Conservation (phyloP, 2,888 invertebrate genomes). For the Drosophila mulleri region DNA sequence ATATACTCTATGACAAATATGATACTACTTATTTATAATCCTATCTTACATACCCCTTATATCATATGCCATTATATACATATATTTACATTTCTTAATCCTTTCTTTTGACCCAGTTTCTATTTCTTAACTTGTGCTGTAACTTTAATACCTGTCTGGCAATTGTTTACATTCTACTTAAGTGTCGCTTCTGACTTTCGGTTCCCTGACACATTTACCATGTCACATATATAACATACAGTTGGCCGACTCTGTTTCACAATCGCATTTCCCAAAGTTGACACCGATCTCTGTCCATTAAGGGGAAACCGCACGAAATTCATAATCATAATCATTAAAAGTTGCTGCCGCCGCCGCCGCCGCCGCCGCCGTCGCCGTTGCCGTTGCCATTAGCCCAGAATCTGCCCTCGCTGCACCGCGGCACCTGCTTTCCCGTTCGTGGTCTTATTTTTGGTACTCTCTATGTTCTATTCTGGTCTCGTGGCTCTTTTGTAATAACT, state of each 20-base stretch:
- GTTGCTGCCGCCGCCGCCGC: conserved; percentile 9
- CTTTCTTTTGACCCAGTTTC: background rate
- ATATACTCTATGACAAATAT: no score
- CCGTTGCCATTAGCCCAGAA: conserved; percentile 73
- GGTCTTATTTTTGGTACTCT: conserved; percentile 19
- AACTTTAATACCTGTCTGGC: conserved; percentile 16
- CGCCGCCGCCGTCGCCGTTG: background rate
- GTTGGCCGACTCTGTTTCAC: conserved; percentile 40
- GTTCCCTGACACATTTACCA: conserved; percentile 45
- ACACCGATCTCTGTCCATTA: conserved; percentile 53
- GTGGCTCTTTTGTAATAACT: conserved; percentile 43
- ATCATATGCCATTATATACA: background rate
- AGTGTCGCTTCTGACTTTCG: conserved; percentile 22
- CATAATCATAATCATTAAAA: conserved; percentile 70
- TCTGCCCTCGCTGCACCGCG: conserved; percentile 23
- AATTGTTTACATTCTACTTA: conserved; percentile 9
- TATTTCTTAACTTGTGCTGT: background rate
- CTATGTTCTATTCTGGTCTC: conserved; percentile 19
- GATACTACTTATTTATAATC: background rate
- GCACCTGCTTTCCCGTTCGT: conserved; percentile 2
- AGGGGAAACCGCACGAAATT: conserved; percentile 53
- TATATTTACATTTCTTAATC: background rate
- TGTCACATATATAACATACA: conserved; percentile 38
- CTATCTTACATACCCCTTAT: background rate
- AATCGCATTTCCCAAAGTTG: conserved; percentile 43